These are phyloP conservation scores for Zapus hudsonius DNA, from an alignment of 2,113 vertebrate species.

Conservation along the genomic window DNA sequence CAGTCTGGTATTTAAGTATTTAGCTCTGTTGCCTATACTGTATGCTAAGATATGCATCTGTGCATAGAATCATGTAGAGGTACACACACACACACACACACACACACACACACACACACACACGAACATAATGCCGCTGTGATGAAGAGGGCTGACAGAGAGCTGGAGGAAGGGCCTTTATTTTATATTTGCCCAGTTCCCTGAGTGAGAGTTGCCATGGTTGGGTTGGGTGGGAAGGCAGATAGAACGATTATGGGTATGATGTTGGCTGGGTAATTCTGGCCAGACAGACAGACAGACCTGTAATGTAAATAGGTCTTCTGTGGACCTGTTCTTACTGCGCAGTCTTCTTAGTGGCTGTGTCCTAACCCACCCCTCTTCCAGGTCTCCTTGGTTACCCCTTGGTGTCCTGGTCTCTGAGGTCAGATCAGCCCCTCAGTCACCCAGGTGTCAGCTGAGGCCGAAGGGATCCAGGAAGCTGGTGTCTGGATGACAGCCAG, in stretches of 20 bases:
- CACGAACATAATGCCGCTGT: accelerated
- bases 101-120: too few relatives aligned
- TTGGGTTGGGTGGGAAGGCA: background rate
- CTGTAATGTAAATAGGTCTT: too few relatives aligned
- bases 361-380: background rate
- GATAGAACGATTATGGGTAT: accelerated
- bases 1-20: background rate
- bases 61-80: background rate
- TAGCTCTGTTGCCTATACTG: background rate
- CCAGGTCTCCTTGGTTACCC: background rate
- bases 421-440: background rate
- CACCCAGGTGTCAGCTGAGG: slow-evolving; percentile 1
- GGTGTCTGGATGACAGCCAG: background rate
- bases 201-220: background rate
- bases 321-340: background rate
- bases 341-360: accelerated
- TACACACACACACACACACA: too few relatives aligned
- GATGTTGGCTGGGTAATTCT: background rate
- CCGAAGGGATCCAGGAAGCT: background rate
- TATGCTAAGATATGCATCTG: too few relatives aligned
- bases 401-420: background rate
- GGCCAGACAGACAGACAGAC: too few relatives aligned
- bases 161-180: background rate
- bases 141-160: background rate
- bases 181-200: background rate